Conservation (phyloP, 2,113 vertebrate genomes). For the Sylvilagus bachmani region DNA sequence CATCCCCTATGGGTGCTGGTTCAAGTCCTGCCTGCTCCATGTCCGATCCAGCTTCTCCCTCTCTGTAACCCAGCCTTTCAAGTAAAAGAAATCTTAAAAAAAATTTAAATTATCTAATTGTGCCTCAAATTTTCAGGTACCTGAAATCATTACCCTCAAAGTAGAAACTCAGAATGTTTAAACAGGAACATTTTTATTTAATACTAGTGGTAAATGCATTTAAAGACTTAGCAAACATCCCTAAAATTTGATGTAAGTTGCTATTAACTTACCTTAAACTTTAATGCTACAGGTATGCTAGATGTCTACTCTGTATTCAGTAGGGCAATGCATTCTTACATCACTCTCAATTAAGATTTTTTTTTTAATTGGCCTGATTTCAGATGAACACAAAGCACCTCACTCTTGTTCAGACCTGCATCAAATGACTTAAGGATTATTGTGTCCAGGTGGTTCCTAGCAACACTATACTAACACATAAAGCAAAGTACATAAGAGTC, state of each 20-base stretch:
- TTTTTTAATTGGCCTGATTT: constrained; percentile 62
- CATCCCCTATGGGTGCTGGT: no score
- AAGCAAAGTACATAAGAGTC: constrained; percentile 4
- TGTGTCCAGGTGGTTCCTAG: background rate
- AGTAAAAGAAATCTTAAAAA: background rate
- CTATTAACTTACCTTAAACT: constrained; percentile 36
- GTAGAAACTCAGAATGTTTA: background rate
- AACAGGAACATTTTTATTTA: background rate
- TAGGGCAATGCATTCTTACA: background rate
- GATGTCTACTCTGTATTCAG: background rate
- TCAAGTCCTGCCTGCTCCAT: no score
- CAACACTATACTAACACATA: background rate
- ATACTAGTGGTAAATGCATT: background rate
- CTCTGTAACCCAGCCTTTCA: no score
- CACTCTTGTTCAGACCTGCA: constrained; percentile 40
- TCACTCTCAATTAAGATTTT: constrained; percentile 53
- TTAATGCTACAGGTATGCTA: background rate
- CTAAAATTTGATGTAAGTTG: background rate
- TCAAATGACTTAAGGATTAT: constrained; percentile 3
- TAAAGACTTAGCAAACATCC: constrained; percentile 5
- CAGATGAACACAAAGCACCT: constrained; percentile 4
- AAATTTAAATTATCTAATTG: background rate
- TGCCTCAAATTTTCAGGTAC: background rate
- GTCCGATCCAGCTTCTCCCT: no score
- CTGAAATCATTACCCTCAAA: background rate